Conservation (phyloP, 1,140 invertebrate genomes). For the Macrotrachela quadricornifera region DNA sequence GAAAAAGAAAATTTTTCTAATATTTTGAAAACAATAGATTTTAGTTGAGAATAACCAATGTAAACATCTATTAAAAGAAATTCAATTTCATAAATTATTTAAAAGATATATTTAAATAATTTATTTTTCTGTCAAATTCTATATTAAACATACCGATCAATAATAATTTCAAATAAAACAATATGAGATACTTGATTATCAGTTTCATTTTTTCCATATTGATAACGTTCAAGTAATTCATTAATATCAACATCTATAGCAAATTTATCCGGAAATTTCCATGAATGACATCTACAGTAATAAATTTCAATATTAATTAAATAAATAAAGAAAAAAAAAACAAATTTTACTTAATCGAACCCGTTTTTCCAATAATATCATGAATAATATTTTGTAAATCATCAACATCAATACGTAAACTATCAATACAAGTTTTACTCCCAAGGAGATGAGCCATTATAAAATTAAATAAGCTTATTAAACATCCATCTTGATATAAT, state of each 20-base stretch:
- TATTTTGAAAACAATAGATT: too few species aligned
- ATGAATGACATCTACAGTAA: conserved; percentile 4
- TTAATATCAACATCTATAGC: not conserved
- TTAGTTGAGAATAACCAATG: too few species aligned
- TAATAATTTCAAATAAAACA: conserved; percentile 2
- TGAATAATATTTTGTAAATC: conserved; percentile 6
- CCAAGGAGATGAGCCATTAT: conserved; percentile 7
- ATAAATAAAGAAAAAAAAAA: not conserved
- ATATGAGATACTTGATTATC: conserved; percentile 6
- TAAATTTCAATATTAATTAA: not conserved
- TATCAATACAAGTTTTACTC: conserved; percentile 5
- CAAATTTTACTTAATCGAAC: not conserved
- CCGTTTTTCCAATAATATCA: conserved; percentile 1
- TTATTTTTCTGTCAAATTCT: too few species aligned
- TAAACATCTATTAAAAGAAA: too few species aligned
- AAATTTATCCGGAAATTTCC: conserved; percentile 8
- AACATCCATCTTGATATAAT: too few species aligned
- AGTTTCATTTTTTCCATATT: not conserved
- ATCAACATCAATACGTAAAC: not conserved
- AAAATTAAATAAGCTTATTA: too few species aligned
- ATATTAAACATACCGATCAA: not conserved
- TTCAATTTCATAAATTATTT: too few species aligned
- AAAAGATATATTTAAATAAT: too few species aligned
- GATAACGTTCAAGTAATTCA: not conserved
- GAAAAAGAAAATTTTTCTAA: too few species aligned